Evolutionary conservation across 2,113 vertebrate species (phyloP).

Genomic region (Puma concolor): DNA sequence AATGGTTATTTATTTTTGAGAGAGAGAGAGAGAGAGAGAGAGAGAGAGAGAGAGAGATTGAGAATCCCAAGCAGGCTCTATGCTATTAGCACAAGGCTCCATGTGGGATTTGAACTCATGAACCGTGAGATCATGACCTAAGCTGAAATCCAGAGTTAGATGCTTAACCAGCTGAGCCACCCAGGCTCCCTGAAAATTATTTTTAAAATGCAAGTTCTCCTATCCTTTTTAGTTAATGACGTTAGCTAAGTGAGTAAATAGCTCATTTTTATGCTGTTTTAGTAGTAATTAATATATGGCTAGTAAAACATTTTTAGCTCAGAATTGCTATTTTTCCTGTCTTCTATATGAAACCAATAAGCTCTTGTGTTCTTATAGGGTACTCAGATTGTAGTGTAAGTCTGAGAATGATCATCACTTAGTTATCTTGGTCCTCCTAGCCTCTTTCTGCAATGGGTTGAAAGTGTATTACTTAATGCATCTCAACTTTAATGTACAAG

Average conservation of each 20-base stretch:
- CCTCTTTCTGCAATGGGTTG: background rate
- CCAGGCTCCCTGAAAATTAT: background rate
- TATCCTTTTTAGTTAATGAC: background rate
- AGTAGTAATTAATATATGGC: background rate
- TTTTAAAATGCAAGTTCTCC: slow-evolving; percentile 16
- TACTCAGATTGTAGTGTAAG: background rate
- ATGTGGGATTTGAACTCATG: no score
- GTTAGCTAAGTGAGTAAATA: background rate
- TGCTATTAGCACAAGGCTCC: no score
- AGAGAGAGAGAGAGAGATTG: no score
- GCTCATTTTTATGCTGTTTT: background rate
- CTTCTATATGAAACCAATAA: background rate
- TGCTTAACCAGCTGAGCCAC: no score
- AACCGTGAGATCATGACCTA: no score
- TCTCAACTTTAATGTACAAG: background rate
- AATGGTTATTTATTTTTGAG: no score
- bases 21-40: no score
- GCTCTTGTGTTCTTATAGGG: background rate
- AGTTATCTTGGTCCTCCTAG: background rate
- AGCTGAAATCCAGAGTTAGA: no score
- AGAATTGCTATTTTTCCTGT: background rate
- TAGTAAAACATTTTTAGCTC: background rate
- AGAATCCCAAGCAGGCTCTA: no score
- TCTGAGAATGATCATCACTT: background rate
- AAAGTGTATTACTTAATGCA: background rate